Conservation (phyloP, 2,113 vertebrate species). For the Limanda limanda region DNA sequence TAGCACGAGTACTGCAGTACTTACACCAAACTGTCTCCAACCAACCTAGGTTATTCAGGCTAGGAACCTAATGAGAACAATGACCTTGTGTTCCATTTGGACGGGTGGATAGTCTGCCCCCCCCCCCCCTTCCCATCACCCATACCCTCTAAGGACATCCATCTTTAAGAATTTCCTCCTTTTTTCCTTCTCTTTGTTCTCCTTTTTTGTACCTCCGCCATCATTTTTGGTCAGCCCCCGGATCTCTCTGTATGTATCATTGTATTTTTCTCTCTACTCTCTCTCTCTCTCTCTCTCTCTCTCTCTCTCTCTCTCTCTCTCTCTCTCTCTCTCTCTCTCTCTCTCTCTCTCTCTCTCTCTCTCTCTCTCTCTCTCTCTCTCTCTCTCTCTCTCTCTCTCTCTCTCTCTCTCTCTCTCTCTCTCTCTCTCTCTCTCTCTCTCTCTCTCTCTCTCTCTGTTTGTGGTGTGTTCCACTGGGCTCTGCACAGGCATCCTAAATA, state of each 20-base stretch:
- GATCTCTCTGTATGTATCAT: slow-evolving; percentile 37
- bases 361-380: slow-evolving; percentile 48
- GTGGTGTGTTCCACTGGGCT: slow-evolving; percentile 65
- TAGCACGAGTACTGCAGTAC: slow-evolving; percentile 37
- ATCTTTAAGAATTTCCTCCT: slow-evolving; percentile 43
- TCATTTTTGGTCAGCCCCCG: slow-evolving; percentile 51
- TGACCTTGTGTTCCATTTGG: slow-evolving; percentile 70
- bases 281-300: slow-evolving; percentile 52
- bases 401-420: slow-evolving; percentile 57
- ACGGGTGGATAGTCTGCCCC: slow-evolving; percentile 30
- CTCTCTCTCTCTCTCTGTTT: slow-evolving; percentile 37
- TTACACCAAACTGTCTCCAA: slow-evolving; percentile 59
- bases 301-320: slow-evolving; percentile 55
- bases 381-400: slow-evolving; percentile 53
- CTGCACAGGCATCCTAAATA: slow-evolving; percentile 75
- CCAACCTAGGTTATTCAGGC: slow-evolving; percentile 46
- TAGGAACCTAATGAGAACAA: slow-evolving; percentile 64
- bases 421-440: slow-evolving; percentile 52
- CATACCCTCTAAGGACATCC: slow-evolving; percentile 21
- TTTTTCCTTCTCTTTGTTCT: slow-evolving; percentile 30
- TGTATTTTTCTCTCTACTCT: slow-evolving; percentile 35
- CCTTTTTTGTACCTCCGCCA: slow-evolving; percentile 13
- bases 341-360: slow-evolving; percentile 45
- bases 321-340: slow-evolving; percentile 54
- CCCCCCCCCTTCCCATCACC: not conserved